Conservation (phyloP, 2,888 invertebrate species). For the Melikaiella ostensackeni region DNA sequence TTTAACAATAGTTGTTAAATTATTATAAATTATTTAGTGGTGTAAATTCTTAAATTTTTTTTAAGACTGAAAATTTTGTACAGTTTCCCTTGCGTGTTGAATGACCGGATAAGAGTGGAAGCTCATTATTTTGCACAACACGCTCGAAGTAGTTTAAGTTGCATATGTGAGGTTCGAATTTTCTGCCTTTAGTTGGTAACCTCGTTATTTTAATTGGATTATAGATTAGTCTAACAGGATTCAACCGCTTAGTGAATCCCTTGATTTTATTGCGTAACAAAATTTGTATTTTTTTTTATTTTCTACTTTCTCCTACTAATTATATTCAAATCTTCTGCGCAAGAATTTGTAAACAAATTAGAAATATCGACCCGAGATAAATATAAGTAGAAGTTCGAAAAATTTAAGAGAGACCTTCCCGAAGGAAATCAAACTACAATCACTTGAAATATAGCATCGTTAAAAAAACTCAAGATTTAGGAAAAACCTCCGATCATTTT, state of each 20-base stretch:
- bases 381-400: not conserved
- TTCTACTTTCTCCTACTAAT: not conserved
- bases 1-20: too few species aligned
- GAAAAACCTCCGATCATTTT: too few species aligned
- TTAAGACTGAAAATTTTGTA: not conserved
- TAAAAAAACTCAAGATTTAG: too few species aligned
- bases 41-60: not conserved
- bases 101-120: not conserved
- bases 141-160: not conserved
- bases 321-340: not conserved
- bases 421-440: too few species aligned
- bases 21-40: not conserved
- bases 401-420: too few species aligned
- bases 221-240: conserved; percentile 60
- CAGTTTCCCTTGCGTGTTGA: not conserved
- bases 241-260: conserved; percentile 44
- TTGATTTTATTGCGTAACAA: conserved; percentile 60
- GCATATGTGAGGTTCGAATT: not conserved
- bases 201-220: conserved; percentile 65
- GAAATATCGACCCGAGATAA: not conserved
- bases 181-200: conserved; percentile 53
- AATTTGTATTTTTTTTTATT: conserved; percentile 29
- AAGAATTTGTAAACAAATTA: not conserved
- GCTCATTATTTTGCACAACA: not conserved
- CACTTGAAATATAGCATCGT: too few species aligned